Conservation (phyloP, 2,113 vertebrate genomes). For the Panthera uncia region DNA sequence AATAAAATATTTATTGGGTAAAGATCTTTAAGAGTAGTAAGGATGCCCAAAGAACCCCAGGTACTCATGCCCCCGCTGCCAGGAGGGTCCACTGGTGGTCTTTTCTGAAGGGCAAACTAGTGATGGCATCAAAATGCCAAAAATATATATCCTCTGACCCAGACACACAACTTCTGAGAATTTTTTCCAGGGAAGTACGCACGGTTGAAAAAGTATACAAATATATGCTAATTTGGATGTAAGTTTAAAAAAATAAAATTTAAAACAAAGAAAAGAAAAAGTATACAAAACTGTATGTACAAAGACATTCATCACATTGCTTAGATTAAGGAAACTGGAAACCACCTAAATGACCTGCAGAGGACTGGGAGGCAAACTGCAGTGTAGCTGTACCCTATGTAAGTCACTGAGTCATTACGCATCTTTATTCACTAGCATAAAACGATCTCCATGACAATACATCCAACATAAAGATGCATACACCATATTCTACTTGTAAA, state of each 20-base stretch:
- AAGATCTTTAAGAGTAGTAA: not conserved
- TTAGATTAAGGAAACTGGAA: not conserved
- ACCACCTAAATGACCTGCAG: not conserved
- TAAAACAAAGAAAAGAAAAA: not conserved
- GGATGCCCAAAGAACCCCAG: not conserved
- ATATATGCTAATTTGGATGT: not conserved
- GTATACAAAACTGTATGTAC: not conserved
- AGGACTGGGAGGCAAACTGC: not conserved
- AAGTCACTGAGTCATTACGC: rapidly evolving
- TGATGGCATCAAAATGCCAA: not conserved
- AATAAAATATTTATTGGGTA: not conserved
- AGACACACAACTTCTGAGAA: not conserved
- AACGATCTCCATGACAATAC: not conserved
- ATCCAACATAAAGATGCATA: not conserved
- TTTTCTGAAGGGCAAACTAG: not conserved
- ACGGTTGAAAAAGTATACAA: not conserved
- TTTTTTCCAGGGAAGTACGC: not conserved
- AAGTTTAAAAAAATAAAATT: no score
- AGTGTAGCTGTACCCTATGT: rapidly evolving
- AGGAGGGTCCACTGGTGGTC: not conserved
- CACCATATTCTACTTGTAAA: rapidly evolving
- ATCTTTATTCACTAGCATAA: not conserved
- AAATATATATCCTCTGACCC: not conserved
- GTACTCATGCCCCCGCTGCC: not conserved
- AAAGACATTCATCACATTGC: no score